Evolutionary conservation across 2,888 invertebrate genomes (phyloP), one percentile per base, ranked within the genome.

Genomic region (Lasioglossum zephyrum): DNA sequence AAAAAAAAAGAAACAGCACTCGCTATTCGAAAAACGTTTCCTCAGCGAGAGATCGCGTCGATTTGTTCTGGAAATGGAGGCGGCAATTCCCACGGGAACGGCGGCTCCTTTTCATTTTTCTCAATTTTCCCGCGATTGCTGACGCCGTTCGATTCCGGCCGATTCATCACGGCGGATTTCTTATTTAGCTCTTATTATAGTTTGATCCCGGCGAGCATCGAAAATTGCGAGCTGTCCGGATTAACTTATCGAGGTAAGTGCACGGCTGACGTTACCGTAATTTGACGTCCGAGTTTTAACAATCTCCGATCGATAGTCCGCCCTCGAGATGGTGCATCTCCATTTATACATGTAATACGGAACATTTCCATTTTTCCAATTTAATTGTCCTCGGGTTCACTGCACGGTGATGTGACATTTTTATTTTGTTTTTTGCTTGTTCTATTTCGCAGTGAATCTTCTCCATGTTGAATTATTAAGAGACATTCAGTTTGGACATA

Each of bases 81-180:
- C 63, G 31, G 16, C n/a, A 41, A 26, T 49, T 9, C 69, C 39
- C 39, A 18, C 49, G 53, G 44, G 53, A 73, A 57, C 39, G 47
- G 5, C 47, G 47, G 22, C 70, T 73, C 44, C 22, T 66, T 73
- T 73, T 76, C 72, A 26, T 53, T 76, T 22, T 72, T 53, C 16
- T 66, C 49, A 26, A 70, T 53, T 83, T 47, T 22, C 49, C 11
- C 76, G 22, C 31, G 82, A 76, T 72, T 60, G 26, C 47, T 44
- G 36, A 31, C 66, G 41, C 72, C 31, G 31, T 63, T 70, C n/a
- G 22, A 2, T 36, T 22, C 49, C n/a, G 8, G 31, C 73, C 44
- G 53, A 79, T 69, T 69, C 63, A 79, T 73, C 31, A 2, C 16
- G 22, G 13, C 18, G 1, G 22, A 47, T 22, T 26, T 11, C 16